Conservation (phyloP, 2,888 invertebrate genomes). For the Apodemia duryi region DNA sequence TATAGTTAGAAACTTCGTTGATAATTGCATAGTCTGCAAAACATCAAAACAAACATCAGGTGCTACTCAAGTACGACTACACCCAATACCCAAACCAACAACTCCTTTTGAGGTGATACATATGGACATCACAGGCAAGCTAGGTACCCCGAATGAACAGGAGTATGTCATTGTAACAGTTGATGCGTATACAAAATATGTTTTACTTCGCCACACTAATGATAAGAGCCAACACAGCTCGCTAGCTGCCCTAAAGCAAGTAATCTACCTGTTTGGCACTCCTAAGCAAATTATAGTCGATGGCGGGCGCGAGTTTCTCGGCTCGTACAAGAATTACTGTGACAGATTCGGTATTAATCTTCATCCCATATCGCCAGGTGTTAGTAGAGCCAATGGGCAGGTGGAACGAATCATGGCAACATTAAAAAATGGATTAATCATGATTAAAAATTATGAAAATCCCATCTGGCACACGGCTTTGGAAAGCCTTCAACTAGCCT, state of each 20-base stretch:
- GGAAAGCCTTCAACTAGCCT: constrained; percentile 30
- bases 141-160: constrained; percentile 22
- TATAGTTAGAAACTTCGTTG: constrained; percentile 30
- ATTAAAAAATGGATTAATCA: neutral
- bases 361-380: constrained; percentile 28
- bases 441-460: constrained; percentile 31
- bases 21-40: constrained; percentile 32
- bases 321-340: constrained; percentile 28
- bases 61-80: constrained; percentile 32
- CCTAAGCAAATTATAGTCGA: constrained; percentile 30
- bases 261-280: constrained; percentile 26
- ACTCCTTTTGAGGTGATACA: constrained; percentile 33
- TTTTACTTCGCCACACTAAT: no score
- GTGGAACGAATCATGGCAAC: constrained; percentile 24
- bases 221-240: no score
- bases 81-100: constrained; percentile 32
- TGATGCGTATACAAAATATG: no score
- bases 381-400: constrained; percentile 34
- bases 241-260: constrained; percentile 22
- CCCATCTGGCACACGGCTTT: constrained; percentile 30
- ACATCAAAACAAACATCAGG: constrained; percentile 36
- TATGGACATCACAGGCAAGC: constrained; percentile 35
- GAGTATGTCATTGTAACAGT: no score
- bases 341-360: constrained; percentile 25
- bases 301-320: constrained; percentile 29